phyloP scores from a whole-genome alignment of 2,797 vertebrate genomes.

The Tragopan temminckii region DNA sequence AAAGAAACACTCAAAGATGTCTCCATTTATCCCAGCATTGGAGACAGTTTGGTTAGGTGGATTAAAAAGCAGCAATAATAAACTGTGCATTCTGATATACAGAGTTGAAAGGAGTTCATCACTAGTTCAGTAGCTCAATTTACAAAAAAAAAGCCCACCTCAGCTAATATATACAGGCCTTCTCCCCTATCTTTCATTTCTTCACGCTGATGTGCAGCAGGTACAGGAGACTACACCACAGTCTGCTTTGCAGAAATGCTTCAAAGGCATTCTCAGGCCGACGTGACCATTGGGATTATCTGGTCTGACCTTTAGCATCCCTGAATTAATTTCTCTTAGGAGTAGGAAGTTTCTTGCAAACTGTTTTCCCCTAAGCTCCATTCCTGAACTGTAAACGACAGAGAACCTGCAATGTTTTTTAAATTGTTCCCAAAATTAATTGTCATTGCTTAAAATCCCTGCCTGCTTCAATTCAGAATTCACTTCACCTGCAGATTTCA shows the following conservation, averaged over 20 bases:
- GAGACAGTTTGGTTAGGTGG: background rate
- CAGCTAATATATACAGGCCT: background rate
- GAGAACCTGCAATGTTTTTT: background rate
- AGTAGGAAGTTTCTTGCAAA: background rate
- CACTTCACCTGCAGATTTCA: background rate
- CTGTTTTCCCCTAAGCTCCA: background rate
- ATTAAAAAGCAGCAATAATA: constrained; percentile 15
- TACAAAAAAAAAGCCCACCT: background rate
- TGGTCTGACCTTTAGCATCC: background rate
- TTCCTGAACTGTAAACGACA: background rate
- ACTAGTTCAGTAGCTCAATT: background rate
- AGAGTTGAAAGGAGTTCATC: background rate
- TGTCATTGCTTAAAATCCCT: background rate
- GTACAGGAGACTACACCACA: background rate
- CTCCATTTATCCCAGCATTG: background rate
- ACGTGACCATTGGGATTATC: background rate
- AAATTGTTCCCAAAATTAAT: background rate
- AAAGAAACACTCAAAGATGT: background rate
- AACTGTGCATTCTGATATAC: background rate
- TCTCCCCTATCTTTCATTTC: background rate
- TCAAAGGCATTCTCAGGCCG: background rate
- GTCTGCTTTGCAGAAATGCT: background rate
- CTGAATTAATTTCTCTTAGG: background rate
- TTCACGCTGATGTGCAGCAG: background rate
- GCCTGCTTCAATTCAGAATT: background rate